phyloP scores from a whole-genome alignment of 2,797 vertebrate genomes.

The Sardinella longiceps region DNA sequence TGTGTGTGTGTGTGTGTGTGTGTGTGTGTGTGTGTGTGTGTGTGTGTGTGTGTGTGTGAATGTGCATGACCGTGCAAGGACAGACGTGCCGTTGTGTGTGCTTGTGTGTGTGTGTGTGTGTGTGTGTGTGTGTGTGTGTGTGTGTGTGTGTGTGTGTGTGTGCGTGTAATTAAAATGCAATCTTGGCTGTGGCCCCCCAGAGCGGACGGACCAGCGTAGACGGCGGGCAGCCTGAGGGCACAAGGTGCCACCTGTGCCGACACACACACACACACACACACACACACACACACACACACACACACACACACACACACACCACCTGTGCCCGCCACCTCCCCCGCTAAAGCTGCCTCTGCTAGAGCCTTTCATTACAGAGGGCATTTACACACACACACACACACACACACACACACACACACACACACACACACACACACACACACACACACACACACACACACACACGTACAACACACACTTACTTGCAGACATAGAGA shows the following conservation, averaged over 20 bases:
- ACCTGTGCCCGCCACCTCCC: conserved; percentile 78
- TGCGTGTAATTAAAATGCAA: conserved; percentile 81
- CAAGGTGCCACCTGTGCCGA: conserved; percentile 80
- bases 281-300: no score
- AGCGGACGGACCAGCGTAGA: conserved; percentile 43
- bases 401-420: conserved; percentile 37
- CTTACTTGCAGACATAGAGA: no score
- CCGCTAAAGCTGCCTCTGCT: not conserved
- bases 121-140: not conserved
- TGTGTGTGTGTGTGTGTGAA: no score
- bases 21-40: no score
- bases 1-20: conserved; percentile 10
- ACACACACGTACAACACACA: not conserved
- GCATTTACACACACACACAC: conserved; percentile 75
- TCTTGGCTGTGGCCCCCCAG: conserved; percentile 66
- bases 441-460: no score
- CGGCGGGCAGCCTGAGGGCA: conserved; percentile 69
- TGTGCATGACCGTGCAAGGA: conserved; percentile 78
- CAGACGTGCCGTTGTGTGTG: conserved; percentile 74
- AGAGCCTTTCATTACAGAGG: conserved; percentile 78
- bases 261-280: no score
- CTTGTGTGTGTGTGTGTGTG: no score
- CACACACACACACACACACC: no score
- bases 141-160: not conserved
- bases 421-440: no score